Base-by-base conservation (phyloP, 1,140 invertebrate species). In the Ectropis grisescens region DNA sequence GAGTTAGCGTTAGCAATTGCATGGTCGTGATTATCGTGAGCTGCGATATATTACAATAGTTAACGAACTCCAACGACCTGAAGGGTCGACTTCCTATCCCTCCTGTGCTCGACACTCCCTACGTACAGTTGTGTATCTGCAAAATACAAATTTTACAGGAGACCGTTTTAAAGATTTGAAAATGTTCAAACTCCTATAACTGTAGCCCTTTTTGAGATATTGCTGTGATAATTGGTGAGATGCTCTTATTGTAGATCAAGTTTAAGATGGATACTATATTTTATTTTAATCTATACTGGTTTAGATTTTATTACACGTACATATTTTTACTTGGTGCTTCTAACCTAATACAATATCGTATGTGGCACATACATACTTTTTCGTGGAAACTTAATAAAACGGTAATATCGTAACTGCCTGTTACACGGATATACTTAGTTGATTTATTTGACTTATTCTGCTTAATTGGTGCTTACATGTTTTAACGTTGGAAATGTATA, bases 71-170 rank as follows among this genome's bases (percentile, higher is more conserved):
- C n/a, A n/a, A n/a, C n/a, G n/a, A n/a, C n/a, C n/a, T n/a, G n/a
- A n/a, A n/a, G n/a, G n/a, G n/a, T n/a, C n/a, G n/a, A n/a, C n/a
- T n/a, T n/a, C n/a, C n/a, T n/a, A n/a, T n/a, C n/a, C n/a, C n/a
- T n/a, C n/a, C n/a, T n/a, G n/a, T n/a, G n/a, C n/a, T 19, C 24
- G 24, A 26, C 24, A 26, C 24, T 26, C 24, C 24, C 24, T 26
- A 26, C 24, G 24, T 26, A 26, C 10, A 26, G 24, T 26, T 26
- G 24, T 26, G 24, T 26, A 26, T 26, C 24, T 26, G 6, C 24
- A 26, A 26, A 26, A 26, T n/a, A 26, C 24, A 26, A 26, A 26
- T 26, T 26, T 26, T 26, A 26, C 24, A 26, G 24, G 24, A 26
- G 24, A 26, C 4, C 24, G 24, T 26, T 26, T 26, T 26, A 26